Evolutionary conservation across 2,113 vertebrate species (phyloP), one percentile per base, ranked within the genome.

Genomic region (Stigmatopora nigra): DNA sequence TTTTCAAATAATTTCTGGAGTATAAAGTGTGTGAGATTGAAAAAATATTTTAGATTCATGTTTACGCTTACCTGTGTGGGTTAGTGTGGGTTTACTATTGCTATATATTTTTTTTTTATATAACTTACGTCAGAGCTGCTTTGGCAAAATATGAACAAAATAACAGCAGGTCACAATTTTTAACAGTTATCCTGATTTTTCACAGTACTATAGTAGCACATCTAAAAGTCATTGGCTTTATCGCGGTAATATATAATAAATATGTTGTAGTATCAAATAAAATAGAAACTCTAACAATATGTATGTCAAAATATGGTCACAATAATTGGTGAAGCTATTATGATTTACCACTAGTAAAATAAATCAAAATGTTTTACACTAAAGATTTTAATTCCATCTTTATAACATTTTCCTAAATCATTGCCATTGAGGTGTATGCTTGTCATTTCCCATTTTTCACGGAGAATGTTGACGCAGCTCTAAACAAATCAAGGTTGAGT

Each of bases 141-240:
- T 55, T 1, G 16, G 62, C 7, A 3, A 72, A 77, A 78, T 65
- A 76, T 72, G 71, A 77, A 67, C 69, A 77, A 67, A 53, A 64
- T 64, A 74, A 73, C 57, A 70, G 61, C 71, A 81, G 68, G 70
- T 83, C 71, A 75, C 78, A 77, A 71, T 49, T 81, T 76, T 48
- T 59, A 51, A 64, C 62, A 72, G 78, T 82, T 78, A 79, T 78
- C 63, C 69, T 65, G 47, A 51, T 68, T 73, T 44, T 71, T 55
- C 58, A 69, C 59, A 65, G 35, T 10, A 19, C 64, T 59, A 31
- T 10, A 41, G 38, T 41, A 41, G 38, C 6, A 66, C 79, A 69
- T 66, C 11, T 38, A 36, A 75, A 64, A 57, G 25, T 49, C 47
- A 51, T 71, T 20, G 69, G 12, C 77, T 81, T 83, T 78, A 84